Evolutionary conservation across 2,888 invertebrate species (phyloP).

Genomic region (Phanerotoma sp.): DNA sequence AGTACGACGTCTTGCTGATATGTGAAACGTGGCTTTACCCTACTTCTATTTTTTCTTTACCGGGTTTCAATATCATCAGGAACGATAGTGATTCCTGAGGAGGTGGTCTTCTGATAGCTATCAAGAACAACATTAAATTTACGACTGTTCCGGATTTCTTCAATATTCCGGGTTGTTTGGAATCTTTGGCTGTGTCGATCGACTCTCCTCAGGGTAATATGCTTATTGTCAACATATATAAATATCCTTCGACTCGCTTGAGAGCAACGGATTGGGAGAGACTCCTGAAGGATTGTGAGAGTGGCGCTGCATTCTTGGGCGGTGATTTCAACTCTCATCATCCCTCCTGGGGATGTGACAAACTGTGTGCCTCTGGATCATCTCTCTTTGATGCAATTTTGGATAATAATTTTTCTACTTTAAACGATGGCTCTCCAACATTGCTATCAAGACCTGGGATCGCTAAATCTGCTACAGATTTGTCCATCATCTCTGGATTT

Average conservation of each 20-base stretch:
- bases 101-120: constrained; percentile 3
- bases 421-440: constrained; percentile 22
- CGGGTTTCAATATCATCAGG: constrained; percentile 11
- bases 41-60: background rate
- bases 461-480: constrained; percentile 8
- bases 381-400: background rate
- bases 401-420: constrained; percentile 4
- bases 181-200: constrained; percentile 9
- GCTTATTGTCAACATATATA: background rate
- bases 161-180: background rate
- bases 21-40: constrained; percentile 13
- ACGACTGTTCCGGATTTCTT: background rate
- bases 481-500: constrained; percentile 14
- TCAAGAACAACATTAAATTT: constrained; percentile 11
- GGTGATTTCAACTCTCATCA: constrained; percentile 26
- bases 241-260: background rate
- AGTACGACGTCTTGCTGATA: constrained; percentile 3
- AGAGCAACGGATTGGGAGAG: background rate
- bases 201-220: background rate
- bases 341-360: constrained; percentile 16
- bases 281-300: background rate
- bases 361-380: background rate
- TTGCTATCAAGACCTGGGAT: constrained; percentile 1
- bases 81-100: background rate
- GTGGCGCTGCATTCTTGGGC: background rate